Evolutionary conservation across 53 echinoderm and acorn worm genomes (phyloP), one percentile per base, ranked within the genome.

Genomic region (Stichopus horrens): DNA sequence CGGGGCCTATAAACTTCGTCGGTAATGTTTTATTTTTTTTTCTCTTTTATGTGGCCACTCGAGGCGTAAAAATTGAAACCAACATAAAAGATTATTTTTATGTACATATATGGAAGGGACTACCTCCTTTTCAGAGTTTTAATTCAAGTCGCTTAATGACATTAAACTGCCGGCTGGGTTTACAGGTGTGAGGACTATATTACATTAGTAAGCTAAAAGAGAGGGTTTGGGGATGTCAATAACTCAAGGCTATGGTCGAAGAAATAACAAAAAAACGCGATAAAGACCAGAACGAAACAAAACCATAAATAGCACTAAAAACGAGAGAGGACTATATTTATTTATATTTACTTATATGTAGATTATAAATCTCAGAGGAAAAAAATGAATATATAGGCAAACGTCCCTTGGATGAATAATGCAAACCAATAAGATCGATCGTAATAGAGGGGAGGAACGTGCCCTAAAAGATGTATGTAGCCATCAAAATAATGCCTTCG

Each of bases 201-300:
- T 71, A 71, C 71, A 71, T 71, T 71, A 71, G 19, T 18, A 71
- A 71, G 6, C 18, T 7, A 13, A 63, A 63, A 16, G 71, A 71
- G 19, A 20, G 18, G 16, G 6, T 18, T 4, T 71, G 18, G 71
- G 1, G 11, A 71, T 71, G 71, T 71, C n/a, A 71, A 71, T 71
- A 71, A 16, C 71, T 71, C 18, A 18, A 71, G 71, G 71, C 71
- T 71, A 71, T 71, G 71, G 71, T 71, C 71, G 71, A 71, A 71
- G 18, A 71, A 18, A n/a, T 7, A 7, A 18, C n/a, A 71, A 13
- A 71, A 19, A 71, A 18, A 71, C 18, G n/a, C 18, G n/a, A 71
- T n/a, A 13, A 21, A n/a, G 71, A 16, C 19, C n/a, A 71, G 6
- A 18, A 71, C 7, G 19, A 71, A 71, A 13, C 0, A 71, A 18